Evolutionary conservation across 2,888 invertebrate genomes (phyloP).

Genomic region (Trichogramma dendrolimi): DNA sequence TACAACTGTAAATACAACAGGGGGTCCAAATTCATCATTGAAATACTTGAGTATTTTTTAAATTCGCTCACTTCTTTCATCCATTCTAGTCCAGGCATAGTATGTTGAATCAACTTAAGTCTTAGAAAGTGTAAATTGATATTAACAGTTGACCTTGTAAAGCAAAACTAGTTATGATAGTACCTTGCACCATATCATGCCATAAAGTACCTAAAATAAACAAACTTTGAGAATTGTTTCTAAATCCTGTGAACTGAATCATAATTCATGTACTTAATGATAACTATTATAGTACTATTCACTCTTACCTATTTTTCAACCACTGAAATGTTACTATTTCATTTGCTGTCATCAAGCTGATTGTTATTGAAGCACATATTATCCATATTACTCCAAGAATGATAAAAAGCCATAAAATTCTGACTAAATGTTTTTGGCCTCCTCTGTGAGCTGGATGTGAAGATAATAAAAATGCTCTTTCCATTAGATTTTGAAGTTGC

Average conservation of each 20-base stretch:
- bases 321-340: conserved; percentile 63
- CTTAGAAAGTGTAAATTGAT: conserved; percentile 68
- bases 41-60: conserved; percentile 69
- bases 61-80: conserved; percentile 80
- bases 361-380: conserved; percentile 62
- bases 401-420: conserved; percentile 70
- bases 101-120: conserved; percentile 68
- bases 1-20: conserved; percentile 74
- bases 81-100: conserved; percentile 71
- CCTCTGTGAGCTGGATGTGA: conserved; percentile 64
- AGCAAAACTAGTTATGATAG: conserved; percentile 74
- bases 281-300: conserved; percentile 1
- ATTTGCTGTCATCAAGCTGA: conserved; percentile 63
- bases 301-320: conserved; percentile 59
- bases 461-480: conserved; percentile 73
- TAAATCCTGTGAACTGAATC: conserved; percentile 55
- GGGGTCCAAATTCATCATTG: conserved; percentile 71
- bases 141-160: conserved; percentile 76
- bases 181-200: conserved; percentile 80
- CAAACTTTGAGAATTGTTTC: conserved; percentile 58
- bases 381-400: conserved; percentile 68
- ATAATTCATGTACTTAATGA: neutral
- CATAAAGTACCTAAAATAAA: conserved; percentile 66
- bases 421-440: conserved; percentile 67
- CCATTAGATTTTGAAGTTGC: conserved; percentile 77